Evolutionary conservation across 1,140 invertebrate genomes (phyloP).

Genomic region (Bombus pyrosoma): DNA sequence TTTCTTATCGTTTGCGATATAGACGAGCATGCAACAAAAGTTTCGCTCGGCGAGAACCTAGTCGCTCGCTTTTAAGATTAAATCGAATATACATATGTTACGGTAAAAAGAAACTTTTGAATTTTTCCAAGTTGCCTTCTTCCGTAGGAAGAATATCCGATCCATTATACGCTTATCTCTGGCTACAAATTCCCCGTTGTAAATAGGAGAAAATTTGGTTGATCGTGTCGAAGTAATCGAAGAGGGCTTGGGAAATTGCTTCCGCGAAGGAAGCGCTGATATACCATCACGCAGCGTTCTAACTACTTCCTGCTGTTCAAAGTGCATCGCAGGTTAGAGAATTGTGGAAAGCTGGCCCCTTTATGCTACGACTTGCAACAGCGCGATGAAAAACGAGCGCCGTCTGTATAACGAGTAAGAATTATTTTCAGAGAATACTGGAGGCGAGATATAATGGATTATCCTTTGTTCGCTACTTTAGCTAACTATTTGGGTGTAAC

Average conservation of each 20-base stretch:
- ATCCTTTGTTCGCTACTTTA: conserved; percentile 22
- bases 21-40: too few species aligned
- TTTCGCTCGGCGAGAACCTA: too few species aligned
- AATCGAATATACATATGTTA: neutral
- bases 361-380: conserved; percentile 15
- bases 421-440: conserved; percentile 22
- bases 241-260: conserved; percentile 58
- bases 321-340: conserved; percentile 46
- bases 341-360: conserved; percentile 39
- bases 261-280: conserved; percentile 52
- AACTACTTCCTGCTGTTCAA: conserved; percentile 61
- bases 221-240: conserved; percentile 45
- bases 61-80: too few species aligned
- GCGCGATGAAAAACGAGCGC: conserved; percentile 28
- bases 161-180: neutral
- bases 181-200: neutral
- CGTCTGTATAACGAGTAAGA: conserved; percentile 20
- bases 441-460: conserved; percentile 17
- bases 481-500: conserved; percentile 3
- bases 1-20: too few species aligned
- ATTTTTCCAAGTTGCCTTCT: neutral
- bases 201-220: conserved; percentile 25
- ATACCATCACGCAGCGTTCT: conserved; percentile 49
- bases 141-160: neutral
- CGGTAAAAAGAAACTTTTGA: neutral